Evolutionary conservation across 2,888 invertebrate genomes (phyloP).

Genomic region (Ichneumon xanthorius): DNA sequence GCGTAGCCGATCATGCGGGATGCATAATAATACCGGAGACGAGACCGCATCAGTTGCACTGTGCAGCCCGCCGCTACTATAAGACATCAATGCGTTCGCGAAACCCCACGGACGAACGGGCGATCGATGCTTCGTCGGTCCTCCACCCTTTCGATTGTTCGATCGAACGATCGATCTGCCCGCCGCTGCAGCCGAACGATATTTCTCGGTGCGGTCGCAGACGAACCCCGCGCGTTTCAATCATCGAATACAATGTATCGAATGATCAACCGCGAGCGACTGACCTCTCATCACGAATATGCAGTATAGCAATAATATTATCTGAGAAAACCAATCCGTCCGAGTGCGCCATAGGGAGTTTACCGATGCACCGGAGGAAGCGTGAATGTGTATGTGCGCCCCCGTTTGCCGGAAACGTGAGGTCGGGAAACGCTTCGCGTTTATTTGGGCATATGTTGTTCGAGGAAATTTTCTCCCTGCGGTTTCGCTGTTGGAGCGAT

Average conservation of each 20-base stretch:
- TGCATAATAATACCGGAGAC: constrained; percentile 15
- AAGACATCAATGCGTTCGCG: background rate
- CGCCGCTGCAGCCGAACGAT: constrained; percentile 30
- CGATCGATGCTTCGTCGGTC: background rate
- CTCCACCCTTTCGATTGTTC: constrained; percentile 44
- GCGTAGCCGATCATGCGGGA: constrained; percentile 28
- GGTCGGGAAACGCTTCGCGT: background rate
- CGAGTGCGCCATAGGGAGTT: background rate
- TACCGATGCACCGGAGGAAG: background rate
- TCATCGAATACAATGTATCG: constrained; percentile 69
- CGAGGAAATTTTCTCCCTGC: background rate
- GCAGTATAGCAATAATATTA: background rate
- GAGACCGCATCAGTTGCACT: background rate
- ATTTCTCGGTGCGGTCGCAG: constrained; percentile 71
- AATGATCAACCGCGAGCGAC: constrained; percentile 16
- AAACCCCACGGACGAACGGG: background rate
- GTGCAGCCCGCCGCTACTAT: background rate
- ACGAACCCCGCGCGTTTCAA: constrained; percentile 68
- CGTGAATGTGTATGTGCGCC: background rate
- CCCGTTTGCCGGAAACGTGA: background rate
- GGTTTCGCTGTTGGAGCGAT: background rate
- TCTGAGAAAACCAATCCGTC: constrained; percentile 24
- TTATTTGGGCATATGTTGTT: background rate
- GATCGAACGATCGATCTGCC: constrained; percentile 39
- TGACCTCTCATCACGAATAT: background rate